These are phyloP conservation scores for Apoda limacodes DNA, from an alignment of 2,888 invertebrate species.

Conservation along the genomic window DNA sequence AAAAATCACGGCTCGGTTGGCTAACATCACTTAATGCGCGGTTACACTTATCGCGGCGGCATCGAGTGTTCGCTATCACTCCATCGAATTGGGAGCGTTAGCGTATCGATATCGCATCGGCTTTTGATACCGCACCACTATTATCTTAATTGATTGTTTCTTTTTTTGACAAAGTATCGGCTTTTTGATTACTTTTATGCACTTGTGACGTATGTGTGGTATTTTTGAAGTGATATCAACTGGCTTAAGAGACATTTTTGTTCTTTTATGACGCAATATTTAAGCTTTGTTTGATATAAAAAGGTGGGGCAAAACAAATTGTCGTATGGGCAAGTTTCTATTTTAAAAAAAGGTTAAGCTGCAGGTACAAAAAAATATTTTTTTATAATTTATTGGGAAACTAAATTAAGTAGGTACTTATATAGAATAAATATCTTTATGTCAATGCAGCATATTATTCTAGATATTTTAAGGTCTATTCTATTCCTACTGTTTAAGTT, in stretches of 20 bases:
- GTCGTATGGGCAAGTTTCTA: not conserved
- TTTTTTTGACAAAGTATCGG: slow-evolving; percentile 50
- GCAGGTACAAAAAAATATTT: too few relatives aligned
- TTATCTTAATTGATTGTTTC: slow-evolving; percentile 66
- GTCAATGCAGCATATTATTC: too few relatives aligned
- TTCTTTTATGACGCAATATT: slow-evolving; percentile 40
- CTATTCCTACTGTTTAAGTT: too few relatives aligned
- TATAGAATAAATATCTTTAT: too few relatives aligned
- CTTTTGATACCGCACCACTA: slow-evolving; percentile 50
- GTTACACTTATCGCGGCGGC: slow-evolving; percentile 56
- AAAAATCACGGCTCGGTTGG: slow-evolving; percentile 60
- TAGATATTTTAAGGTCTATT: too few relatives aligned
- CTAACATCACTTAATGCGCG: slow-evolving; percentile 57
- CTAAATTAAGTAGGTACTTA: too few relatives aligned
- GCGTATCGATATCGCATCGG: slow-evolving; percentile 58
- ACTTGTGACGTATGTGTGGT: too few relatives aligned
- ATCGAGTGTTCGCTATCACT: slow-evolving; percentile 58
- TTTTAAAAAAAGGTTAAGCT: too few relatives aligned
- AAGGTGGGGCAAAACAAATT: slow-evolving; percentile 3
- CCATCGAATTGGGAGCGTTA: slow-evolving; percentile 66
- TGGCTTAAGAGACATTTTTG: too few relatives aligned
- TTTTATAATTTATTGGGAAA: too few relatives aligned
- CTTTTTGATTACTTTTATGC: slow-evolving; percentile 25
- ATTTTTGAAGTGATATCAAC: too few relatives aligned
- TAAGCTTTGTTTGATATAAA: too few relatives aligned